These are phyloP conservation scores for Molossus molossus DNA, from an alignment of 2,797 vertebrate genomes.

Conservation along the genomic window DNA sequence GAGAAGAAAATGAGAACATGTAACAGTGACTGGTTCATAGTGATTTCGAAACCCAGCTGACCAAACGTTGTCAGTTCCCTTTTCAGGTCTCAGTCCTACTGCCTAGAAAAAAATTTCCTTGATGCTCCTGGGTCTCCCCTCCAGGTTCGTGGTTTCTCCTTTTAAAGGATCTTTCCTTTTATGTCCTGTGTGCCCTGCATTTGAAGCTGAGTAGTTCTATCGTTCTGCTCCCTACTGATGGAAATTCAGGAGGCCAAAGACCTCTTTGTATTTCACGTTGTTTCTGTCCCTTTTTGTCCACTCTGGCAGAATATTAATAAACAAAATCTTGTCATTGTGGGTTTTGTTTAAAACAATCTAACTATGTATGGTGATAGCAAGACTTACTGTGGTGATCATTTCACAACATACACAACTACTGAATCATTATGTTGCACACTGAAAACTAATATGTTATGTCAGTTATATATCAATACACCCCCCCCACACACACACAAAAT, in stretches of 20 bases:
- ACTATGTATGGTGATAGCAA: background rate
- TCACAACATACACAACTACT: background rate
- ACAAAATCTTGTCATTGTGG: background rate
- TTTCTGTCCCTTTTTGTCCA: background rate
- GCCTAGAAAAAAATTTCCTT: background rate
- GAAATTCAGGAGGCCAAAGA: background rate
- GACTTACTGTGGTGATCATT: background rate
- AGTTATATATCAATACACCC: background rate
- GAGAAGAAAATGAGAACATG: background rate
- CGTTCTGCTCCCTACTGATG: background rate
- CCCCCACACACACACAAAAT: fast-evolving
- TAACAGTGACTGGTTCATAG: background rate
- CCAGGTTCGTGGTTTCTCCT: background rate
- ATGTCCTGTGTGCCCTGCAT: background rate
- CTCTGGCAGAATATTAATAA: slow-evolving; percentile 7
- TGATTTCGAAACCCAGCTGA: background rate
- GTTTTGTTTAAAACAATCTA: background rate
- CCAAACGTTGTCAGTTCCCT: background rate
- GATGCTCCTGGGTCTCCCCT: background rate
- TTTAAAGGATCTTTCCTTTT: background rate
- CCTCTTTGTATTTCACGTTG: background rate
- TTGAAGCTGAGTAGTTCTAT: background rate
- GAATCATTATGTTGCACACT: background rate
- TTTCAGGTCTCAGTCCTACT: background rate
- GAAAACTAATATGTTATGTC: background rate